Conservation (phyloP, 2,113 vertebrate genomes). For the Thalassarche chlororhynchos region DNA sequence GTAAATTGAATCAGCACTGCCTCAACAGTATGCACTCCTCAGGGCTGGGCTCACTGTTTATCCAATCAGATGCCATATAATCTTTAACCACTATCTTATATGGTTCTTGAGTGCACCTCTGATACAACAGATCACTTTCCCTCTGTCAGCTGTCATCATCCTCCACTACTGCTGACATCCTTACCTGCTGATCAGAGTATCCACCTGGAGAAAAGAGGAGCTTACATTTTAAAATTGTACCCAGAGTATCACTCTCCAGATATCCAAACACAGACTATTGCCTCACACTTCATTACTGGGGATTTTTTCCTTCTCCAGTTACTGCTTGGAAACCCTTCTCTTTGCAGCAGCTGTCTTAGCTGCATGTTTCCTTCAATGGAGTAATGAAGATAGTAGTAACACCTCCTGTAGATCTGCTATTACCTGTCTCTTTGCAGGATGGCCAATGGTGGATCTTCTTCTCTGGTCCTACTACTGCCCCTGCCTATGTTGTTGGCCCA, state of each 20-base stretch:
- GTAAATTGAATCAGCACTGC: background rate
- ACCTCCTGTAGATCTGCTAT: background rate
- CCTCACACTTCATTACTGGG: background rate
- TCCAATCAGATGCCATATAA: background rate
- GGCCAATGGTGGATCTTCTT: background rate
- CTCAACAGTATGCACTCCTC: background rate
- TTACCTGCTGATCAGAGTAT: background rate
- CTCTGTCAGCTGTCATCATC: background rate
- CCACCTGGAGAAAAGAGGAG: background rate
- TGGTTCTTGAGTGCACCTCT: background rate
- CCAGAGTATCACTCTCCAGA: constrained; percentile 47
- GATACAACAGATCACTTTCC: background rate
- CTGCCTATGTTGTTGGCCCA: background rate
- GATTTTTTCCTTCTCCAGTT: background rate
- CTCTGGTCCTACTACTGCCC: background rate
- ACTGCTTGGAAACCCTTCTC: background rate
- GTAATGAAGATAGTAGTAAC: background rate
- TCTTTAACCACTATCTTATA: background rate
- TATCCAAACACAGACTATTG: constrained; percentile 19
- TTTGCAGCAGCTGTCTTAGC: background rate
- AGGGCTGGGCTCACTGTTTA: background rate
- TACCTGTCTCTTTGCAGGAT: background rate
- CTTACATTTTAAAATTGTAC: background rate
- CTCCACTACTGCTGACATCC: background rate
- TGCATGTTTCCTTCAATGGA: background rate